Conservation (phyloP, 1,140 invertebrate genomes). For the Halictus rubicundus region DNA sequence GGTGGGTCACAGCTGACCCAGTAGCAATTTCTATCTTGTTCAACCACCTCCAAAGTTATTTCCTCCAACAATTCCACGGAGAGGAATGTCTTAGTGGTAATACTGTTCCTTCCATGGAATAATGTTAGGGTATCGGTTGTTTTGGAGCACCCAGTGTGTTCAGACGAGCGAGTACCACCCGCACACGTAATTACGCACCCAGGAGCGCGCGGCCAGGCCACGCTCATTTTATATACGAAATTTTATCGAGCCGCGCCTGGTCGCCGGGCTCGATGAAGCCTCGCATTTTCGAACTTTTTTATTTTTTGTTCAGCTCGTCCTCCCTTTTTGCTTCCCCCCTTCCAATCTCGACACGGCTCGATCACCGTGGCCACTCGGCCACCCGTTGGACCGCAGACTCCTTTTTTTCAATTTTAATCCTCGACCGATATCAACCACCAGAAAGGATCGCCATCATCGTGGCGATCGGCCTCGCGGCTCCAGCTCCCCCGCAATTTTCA, state of each 20-base stretch:
- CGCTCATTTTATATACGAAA: constrained; percentile 27
- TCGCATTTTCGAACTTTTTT: constrained; percentile 28
- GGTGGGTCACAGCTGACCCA: no score
- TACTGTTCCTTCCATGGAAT: neutral
- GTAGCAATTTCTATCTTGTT: no score
- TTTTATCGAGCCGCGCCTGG: constrained; percentile 24
- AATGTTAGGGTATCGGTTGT: neutral
- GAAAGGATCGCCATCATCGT: neutral
- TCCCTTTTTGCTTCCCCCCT: neutral
- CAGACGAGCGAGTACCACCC: neutral
- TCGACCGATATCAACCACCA: neutral
- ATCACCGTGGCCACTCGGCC: constrained; percentile 3
- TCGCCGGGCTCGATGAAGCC: constrained; percentile 18
- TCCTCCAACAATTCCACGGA: no score
- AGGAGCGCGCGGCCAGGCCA: no score
- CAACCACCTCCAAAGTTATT: no score
- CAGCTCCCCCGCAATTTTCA: neutral
- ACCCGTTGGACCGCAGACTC: constrained; percentile 24
- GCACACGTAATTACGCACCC: constrained; percentile 9
- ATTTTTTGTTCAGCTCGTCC: no score
- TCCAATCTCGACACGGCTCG: neutral
- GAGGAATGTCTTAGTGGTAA: no score
- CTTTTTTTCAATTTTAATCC: constrained; percentile 49
- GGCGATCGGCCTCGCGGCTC: neutral
- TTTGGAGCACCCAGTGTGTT: neutral